A percentile compares a stretch with the other conserved stretches of the same genome.
Evolutionary conservation across 1,140 invertebrate genomes (phyloP).

Genomic region (Drosophila micromelanica): DNA sequence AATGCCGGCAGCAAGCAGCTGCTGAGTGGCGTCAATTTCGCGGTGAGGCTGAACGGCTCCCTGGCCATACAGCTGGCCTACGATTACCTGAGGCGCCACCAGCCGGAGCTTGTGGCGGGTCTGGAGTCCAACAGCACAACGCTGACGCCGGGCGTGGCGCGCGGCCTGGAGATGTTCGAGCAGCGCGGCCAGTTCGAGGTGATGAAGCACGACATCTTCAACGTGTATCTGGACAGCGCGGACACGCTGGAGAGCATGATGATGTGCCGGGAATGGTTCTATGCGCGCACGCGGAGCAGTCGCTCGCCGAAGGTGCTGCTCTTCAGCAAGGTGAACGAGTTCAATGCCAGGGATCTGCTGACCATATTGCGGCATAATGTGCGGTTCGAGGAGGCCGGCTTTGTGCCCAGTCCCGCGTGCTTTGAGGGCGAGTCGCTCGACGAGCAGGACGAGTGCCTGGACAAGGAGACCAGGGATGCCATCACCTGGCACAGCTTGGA

Average conservation of each 20-base stretch:
- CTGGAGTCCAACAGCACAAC: slow-evolving; percentile 40
- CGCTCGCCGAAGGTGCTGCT: slow-evolving; percentile 87
- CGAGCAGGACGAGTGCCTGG: slow-evolving; percentile 20
- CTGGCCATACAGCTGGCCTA: slow-evolving; percentile 93
- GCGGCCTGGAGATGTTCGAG: slow-evolving; percentile 86
- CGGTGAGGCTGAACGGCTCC: slow-evolving; percentile 89
- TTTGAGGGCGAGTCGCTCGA: slow-evolving; percentile 59
- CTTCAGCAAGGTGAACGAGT: slow-evolving; percentile 93
- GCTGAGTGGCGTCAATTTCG: slow-evolving; percentile 53
- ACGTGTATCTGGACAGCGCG: slow-evolving; percentile 96
- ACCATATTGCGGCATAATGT: slow-evolving; percentile 86
- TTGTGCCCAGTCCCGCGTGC: slow-evolving; percentile 89
- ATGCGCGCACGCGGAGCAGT: slow-evolving; percentile 81
- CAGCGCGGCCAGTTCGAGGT: slow-evolving; percentile 92
- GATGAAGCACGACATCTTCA: slow-evolving; percentile 84
- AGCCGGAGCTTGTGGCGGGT: slow-evolving; percentile 53
- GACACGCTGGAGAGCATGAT: slow-evolving; percentile 96
- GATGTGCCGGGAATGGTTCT: slow-evolving; percentile 94
- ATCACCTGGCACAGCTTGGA: slow-evolving; percentile 76
- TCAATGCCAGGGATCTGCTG: slow-evolving; percentile 89
- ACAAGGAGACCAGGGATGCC: slow-evolving; percentile 21
- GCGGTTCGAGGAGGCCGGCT: slow-evolving; percentile 89
- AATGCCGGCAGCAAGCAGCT: slow-evolving; percentile 39
- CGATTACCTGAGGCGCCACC: slow-evolving; percentile 87
- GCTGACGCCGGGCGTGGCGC: slow-evolving; percentile 76